Base-by-base conservation (phyloP, 64 coral and sea anemone genomes). In the Trachythela sp. region DNA sequence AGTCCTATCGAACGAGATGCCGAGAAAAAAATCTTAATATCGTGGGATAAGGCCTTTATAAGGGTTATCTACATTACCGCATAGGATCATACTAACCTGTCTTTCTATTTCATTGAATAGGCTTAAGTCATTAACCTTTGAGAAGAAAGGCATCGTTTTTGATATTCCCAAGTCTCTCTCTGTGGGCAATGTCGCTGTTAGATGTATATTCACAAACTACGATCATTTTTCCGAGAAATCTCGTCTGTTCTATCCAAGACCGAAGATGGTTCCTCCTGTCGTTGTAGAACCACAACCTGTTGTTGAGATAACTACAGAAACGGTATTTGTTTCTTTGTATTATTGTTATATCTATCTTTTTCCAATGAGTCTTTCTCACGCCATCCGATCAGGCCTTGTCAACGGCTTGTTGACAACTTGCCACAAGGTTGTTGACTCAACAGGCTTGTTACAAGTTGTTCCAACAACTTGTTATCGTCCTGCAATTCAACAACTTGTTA, bases 51-150 rank as follows among this genome's bases (percentile, higher is more conserved):
- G n/a, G n/a, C n/a, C n/a, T n/a, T n/a, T n/a, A n/a, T n/a, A n/a
- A n/a, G n/a, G n/a, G n/a, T n/a, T n/a, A n/a, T n/a, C n/a, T n/a
- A n/a, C n/a, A n/a, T n/a, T n/a, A n/a, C n/a, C n/a, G n/a, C n/a
- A n/a, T n/a, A n/a, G n/a, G 4, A 45, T 45, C 4, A 11, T 11
- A 45, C 42, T 45, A 6, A 45, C 42, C 42, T 45, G 42, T 45
- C 9, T 8, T 35, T 14, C 31, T 18, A 72, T 37, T 48, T 35
- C 20, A 30, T 83, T 90, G 2, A 9, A 39, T 70, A 99, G 95
- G 86, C 77, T 94, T 14, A 99, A 99, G 40, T 99, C 91, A 4
- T 94, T 99, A 15, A 89, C 85, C 5, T 99, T 99, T 90, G 70
- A 93, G 20, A 90, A 94, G 56, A 87, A 94, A 49, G 93, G 91